Base-by-base conservation (phyloP, 2,888 invertebrate species). In the Thelaira solivaga region DNA sequence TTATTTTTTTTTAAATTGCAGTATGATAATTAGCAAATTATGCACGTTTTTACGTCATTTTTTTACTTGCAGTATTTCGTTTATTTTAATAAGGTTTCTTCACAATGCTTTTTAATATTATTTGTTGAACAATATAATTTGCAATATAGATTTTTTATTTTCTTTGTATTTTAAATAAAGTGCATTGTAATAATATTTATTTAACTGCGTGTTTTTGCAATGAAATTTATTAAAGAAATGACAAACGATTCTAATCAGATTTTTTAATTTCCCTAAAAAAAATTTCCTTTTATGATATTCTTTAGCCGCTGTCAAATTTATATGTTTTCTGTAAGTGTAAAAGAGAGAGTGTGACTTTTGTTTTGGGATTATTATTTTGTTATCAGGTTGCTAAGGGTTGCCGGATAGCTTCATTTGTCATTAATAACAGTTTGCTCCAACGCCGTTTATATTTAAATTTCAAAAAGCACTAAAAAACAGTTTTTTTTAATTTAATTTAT, bases 201-300 rank as follows among this genome's bases (percentile, higher is more conserved):
- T 49, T 59, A 36, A 47, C 31, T 65, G 31, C 65, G 53, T 57
- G 55, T 39, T 73, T 72, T 73, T 67, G 34, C 68, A 26, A 20
- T 49, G 29, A 41, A 76, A 39, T 55, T 55, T 55, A 13, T 34
- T n/a, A 22, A 39, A 61, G 55, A 61, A 76, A 67, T 72, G 65
- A 61, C 51, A 76, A 47, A 10, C 41, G 24, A 22, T 69, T 76
- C 65, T 76, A 68, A 69, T 76, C 64, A 64, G 71, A 71, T 45
- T 53, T 75, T 51, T 49, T 26, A 61, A 64, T 73, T 65, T 59
- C 55, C 55, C 39, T 26, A 2, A 4, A 7, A 18, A 29, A 47
- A 64, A 55, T n/a, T 47, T 64, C 24, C 64, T 31, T 24, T 61
- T 20, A 11, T 13, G 13, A 10, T 55, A 45, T 29, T 57, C 8